These are phyloP conservation scores for Phania funesta DNA, from an alignment of 2,888 invertebrate genomes.

Conservation along the genomic window DNA sequence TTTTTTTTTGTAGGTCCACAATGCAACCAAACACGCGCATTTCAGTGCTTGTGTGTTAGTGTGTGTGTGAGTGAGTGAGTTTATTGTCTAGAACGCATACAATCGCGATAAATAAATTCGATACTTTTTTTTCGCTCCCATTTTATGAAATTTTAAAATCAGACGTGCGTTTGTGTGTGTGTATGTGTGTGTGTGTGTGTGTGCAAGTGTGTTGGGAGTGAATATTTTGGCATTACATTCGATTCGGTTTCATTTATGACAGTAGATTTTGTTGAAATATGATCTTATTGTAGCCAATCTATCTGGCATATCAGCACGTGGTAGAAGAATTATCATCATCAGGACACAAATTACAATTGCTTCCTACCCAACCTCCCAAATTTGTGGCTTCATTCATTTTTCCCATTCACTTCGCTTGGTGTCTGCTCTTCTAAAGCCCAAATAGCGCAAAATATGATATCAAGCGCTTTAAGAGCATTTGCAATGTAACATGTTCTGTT, in stretches of 20 bases:
- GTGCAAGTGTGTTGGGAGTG: background rate
- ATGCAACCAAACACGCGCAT: background rate
- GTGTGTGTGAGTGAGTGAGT: background rate
- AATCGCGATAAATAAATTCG: conserved; percentile 60
- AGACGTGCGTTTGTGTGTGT: background rate
- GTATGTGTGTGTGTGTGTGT: background rate
- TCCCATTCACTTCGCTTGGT: background rate
- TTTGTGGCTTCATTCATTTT: background rate
- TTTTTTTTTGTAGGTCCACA: conserved; percentile 2
- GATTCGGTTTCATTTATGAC: conserved; percentile 63
- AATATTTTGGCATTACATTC: conserved; percentile 62
- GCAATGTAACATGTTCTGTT: conserved; percentile 59
- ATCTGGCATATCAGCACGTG: conserved; percentile 63
- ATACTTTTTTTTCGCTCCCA: conserved; percentile 6
- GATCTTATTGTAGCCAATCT: conserved; percentile 63
- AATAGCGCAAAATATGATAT: conserved; percentile 34
- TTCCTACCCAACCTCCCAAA: conserved; percentile 16
- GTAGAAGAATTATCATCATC: conserved; percentile 36
- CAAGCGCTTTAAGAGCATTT: conserved; percentile 62
- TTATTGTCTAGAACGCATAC: conserved; percentile 58
- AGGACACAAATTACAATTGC: conserved; percentile 60
- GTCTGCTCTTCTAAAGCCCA: background rate
- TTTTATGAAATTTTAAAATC: conserved; percentile 58
- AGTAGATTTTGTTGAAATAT: conserved; percentile 58
- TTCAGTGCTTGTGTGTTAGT: background rate